These are phyloP conservation scores for Galeruca laticollis DNA, from an alignment of 2,888 invertebrate species.

Conservation along the genomic window DNA sequence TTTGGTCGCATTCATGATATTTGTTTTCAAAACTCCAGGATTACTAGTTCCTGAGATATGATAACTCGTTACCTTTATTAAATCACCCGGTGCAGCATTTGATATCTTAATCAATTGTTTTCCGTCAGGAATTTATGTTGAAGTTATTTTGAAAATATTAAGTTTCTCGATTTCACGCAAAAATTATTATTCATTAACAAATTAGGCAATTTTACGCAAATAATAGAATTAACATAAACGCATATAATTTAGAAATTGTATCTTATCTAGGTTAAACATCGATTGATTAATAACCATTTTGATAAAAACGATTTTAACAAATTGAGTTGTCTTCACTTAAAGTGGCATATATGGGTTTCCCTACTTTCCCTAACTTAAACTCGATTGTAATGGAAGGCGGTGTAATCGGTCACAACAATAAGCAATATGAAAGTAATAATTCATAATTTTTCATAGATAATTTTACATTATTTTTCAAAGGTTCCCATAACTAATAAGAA, in stretches of 20 bases:
- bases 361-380: slow-evolving; percentile 39
- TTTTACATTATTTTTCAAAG: slow-evolving; percentile 7
- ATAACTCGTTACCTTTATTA: too few species aligned
- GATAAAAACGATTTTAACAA: slow-evolving; percentile 30
- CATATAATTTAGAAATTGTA: background rate
- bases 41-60: too few species aligned
- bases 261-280: slow-evolving; percentile 23
- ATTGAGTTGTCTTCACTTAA: slow-evolving; percentile 34
- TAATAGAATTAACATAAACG: background rate
- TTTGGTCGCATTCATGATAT: too few species aligned
- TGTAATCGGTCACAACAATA: slow-evolving; percentile 31
- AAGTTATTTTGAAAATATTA: too few species aligned
- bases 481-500: slow-evolving; percentile 10
- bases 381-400: slow-evolving; percentile 20
- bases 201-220: background rate
- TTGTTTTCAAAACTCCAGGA: too few species aligned
- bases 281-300: slow-evolving; percentile 15
- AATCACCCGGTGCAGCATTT: too few species aligned
- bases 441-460: slow-evolving; percentile 33
- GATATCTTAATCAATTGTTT: too few species aligned
- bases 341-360: slow-evolving; percentile 41
- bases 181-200: background rate
- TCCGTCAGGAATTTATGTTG: too few species aligned
- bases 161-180: too few species aligned
- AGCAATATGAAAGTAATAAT: slow-evolving; percentile 29